Base-by-base conservation (phyloP, 2,888 invertebrate species). In the Tiphia femorata region DNA sequence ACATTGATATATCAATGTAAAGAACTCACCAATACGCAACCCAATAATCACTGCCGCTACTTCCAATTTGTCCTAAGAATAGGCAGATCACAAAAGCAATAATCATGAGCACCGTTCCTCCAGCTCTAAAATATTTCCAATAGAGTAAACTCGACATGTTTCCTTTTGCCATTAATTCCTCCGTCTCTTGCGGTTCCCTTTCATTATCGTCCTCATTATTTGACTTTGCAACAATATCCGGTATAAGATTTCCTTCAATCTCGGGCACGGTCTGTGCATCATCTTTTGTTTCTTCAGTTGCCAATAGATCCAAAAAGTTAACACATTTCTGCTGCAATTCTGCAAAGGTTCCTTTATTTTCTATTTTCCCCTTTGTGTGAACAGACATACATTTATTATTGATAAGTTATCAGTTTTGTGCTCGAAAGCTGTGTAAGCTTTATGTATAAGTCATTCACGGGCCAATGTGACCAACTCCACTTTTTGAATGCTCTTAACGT, bases 11-110 rank as follows among this genome's bases (percentile, higher is more conserved):
- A 21, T 21, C 14, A 20, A 7, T n/a, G 8, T 21, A 5, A 29
- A 12, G 38, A 29, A 73, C 83, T 84, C 82, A 93, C 94, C 94
- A 94, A 72, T 88, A 83, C 1, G 90, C 90, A 0, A 94, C 87
- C 92, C 93, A 94, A 76, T 91, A 90, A 81, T 95, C 94, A 42
- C 88, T 86, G 46, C 89, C 86, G 37, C 92, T 92, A 52, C 90
- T 91, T 47, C 90, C 83, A 17, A 88, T 78, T 83, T 94, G 94
- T 3, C 92, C 91, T 5, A 89, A 64, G 16, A 93, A 62, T 49
- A 91, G 85, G 30, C 88, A 80, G 0, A 90, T 20, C 0, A 88
- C 21, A 3, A 91, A 86, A 6, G 87, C 70, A 0, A 87, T 21
- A 16, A 92, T 80, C 42, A 88, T 78, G 5, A 85, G 77, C 72